Base-by-base conservation (phyloP, 2,797 vertebrate species). In the Pipistrellus nathusii region DNA sequence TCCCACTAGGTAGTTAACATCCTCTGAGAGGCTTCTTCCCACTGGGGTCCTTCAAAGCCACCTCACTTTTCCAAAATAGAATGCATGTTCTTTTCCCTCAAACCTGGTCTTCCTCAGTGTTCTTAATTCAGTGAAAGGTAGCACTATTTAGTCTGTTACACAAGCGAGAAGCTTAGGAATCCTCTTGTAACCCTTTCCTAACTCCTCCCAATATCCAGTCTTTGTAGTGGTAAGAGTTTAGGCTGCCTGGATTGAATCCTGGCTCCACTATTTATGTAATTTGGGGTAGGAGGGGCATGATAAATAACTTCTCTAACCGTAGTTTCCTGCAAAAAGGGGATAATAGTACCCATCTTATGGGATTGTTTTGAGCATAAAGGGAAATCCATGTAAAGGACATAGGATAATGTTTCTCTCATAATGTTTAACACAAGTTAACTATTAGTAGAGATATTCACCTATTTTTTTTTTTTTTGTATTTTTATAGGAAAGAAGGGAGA, bases 121-220 rank as follows among this genome's bases (percentile, higher is more conserved):
- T 73, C 21, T 41, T 77, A 95, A 73, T 27, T 87, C 9, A n/a
- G 30, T 51, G 73, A 77, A 93, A 88, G 25, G 35, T 41, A 76
- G 66, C 69, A 35, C 38, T 21, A 4, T 89, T 75, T 53, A 81
- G 11, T 85, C 38, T 81, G 3, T 86, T 32, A 69, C 8, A 81
- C 41, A 51, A 51, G 38, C 17, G 51, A 57, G 75, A 84, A 57
- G 21, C 18, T 46, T 55, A 30, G 25, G 30, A 44, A 66, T 78
- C 68, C 21, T 32, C 53, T 91, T 51, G 30, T 78, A 71, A 68
- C 27, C 5, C 14, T 69, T 46, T 35, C 35, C 25, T 41, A 69
- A 73, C 5, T n/a, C 15, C 3, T 14, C 8, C 25, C 11, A 51
- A 5, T n/a, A 12, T 32, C 21, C 10, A 62, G 1, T 86, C 35